Conservation (phyloP, 2,888 invertebrate species). For the Halocaridina rubra region DNA sequence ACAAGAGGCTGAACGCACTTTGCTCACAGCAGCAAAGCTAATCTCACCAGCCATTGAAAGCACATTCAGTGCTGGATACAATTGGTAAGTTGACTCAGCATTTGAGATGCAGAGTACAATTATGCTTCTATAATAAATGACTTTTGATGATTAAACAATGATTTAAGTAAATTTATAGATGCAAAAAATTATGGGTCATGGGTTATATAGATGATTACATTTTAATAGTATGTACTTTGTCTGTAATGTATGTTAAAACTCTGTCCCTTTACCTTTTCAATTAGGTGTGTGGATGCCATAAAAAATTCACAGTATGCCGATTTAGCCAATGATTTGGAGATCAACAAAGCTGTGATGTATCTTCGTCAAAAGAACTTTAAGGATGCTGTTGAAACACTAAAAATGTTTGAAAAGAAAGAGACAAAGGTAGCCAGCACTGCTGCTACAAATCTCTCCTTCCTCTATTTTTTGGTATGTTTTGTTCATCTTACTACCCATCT, state of each 20-base stretch:
- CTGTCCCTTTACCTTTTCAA: no score
- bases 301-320: conserved; percentile 87
- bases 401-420: conserved; percentile 87
- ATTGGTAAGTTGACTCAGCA: conserved; percentile 63
- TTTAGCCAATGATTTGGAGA: conserved; percentile 88
- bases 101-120: no score
- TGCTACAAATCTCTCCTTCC: conserved; percentile 85
- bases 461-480: conserved; percentile 78
- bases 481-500: no score
- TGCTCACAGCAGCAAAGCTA: conserved; percentile 87
- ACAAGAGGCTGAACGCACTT: conserved; percentile 82
- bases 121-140: no score
- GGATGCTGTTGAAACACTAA: conserved; percentile 85
- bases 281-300: conserved; percentile 94
- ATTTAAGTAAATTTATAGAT: no score
- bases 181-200: no score
- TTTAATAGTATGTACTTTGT: no score
- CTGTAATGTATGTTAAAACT: no score
- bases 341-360: conserved; percentile 89
- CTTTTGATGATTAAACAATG: no score
- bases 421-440: conserved; percentile 86
- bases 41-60: conserved; percentile 79
- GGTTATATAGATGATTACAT: no score
- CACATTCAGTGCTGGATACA: conserved; percentile 63
- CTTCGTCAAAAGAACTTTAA: conserved; percentile 83